These are phyloP conservation scores for Gambusia yucatana DNA, from an alignment of 2,797 vertebrate genomes.

Conservation along the genomic window DNA sequence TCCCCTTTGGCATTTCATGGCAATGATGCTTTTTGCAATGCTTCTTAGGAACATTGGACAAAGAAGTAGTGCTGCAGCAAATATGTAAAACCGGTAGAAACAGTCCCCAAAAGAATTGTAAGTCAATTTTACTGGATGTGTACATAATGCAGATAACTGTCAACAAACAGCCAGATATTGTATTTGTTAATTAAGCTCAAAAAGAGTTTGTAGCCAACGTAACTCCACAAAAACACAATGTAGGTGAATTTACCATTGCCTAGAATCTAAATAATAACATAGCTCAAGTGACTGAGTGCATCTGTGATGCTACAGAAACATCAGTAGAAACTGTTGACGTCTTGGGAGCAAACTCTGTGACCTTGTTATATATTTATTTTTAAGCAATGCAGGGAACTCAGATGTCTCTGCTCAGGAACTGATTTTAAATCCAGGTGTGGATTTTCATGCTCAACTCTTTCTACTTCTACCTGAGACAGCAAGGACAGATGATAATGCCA, in stretches of 20 bases:
- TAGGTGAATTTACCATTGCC: not conserved
- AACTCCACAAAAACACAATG: not conserved
- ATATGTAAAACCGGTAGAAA: not conserved
- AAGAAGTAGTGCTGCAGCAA: not conserved
- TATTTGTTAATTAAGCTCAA: not conserved
- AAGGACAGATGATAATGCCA: not conserved
- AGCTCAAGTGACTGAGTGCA: too few species aligned
- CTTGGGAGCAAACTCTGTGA: not conserved
- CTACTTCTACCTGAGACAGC: not conserved
- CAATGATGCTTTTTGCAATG: too few species aligned
- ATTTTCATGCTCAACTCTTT: not conserved
- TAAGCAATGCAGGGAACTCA: not conserved
- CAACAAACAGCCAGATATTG: not conserved
- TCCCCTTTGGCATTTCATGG: too few species aligned
- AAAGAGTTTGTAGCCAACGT: not conserved
- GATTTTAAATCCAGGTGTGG: not conserved
- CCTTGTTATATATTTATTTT: not conserved
- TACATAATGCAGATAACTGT: not conserved
- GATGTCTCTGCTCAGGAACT: not conserved
- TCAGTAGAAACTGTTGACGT: not conserved
- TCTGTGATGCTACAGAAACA: not conserved
- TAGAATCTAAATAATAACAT: not conserved
- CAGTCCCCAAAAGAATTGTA: not conserved
- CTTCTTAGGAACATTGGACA: too few species aligned
- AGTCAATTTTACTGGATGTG: too few species aligned